Base-by-base conservation (phyloP, 2,113 vertebrate genomes). In the Dascyllus trimaculatus region DNA sequence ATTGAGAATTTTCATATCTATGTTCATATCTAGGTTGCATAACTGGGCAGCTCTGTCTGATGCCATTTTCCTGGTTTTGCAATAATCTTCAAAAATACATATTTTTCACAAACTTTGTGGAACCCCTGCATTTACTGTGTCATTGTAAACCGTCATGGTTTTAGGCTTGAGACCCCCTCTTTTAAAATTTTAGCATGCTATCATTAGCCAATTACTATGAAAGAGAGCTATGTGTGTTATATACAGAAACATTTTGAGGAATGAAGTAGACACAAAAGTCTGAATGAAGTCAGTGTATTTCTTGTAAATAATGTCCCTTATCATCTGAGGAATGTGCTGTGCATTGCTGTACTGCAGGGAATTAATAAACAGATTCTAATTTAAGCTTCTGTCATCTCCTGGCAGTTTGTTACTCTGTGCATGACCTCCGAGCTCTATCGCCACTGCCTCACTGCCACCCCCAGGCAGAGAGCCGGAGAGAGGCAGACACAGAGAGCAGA, bases 311-410 rank as follows among this genome's bases (percentile, higher is more conserved):
- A 11, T 58, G 49, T 59, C 43, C 46, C 22, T 26, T 25, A 17
- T 60, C 19, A 46, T 71, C 46, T 45, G 11, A 70, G 68, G 65
- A 88, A 88, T 78, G 79, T 53, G 40, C 62, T 22, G 67, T 24
- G n/a, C 22, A 6, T 21, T 46, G 0, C 22, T 45, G 25, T 43
- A 15, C 13, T 26, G 25, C 65, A 64, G 65, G 58, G 84, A 74
- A 58, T 53, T 11, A 21, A 78, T 52, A 70, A 80, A 77, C 78
- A 71, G 10, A 53, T 71, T 78, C 58, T 76, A 59, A 88, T 76
- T 87, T 22, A 58, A 14, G 51, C 45, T 19, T 75, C 15, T 48
- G 53, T 79, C 76, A 19, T 71, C 22, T 18, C 4, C 11, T 61
- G 61, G 56, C 53, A 54, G 25, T 54, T 71, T 64, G 62, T 72